Base-by-base conservation (phyloP, 2,797 vertebrate species). In the Mycteria americana region DNA sequence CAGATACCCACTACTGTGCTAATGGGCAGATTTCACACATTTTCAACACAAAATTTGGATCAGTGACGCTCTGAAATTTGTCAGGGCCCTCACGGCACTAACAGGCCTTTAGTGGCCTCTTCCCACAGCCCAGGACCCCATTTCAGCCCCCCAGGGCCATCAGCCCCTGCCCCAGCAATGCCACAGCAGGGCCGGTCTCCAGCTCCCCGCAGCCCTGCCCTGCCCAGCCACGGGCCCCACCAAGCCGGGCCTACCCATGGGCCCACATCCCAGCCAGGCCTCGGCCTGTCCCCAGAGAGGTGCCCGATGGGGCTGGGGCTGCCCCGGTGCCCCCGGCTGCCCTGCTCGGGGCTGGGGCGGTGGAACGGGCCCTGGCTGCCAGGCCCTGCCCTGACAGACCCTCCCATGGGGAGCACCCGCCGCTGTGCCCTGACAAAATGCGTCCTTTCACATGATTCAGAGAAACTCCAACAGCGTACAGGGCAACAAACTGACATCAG, bases 221-320 rank as follows among this genome's bases (percentile, higher is more conserved):
- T 31, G 31, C 27, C 14, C 2, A 0, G 59, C 35, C 56, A 21
- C 0, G 4, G 27, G 7, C 14, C 13, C 31, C 50, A 9, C 5
- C 0, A 0, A 39, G 39, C 31, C 0, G 0, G 60, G 31, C 7
- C 30, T 46, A 31, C 11, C 18, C 0, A 1, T 11, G 22, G n/a
- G 4, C 22, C n/a, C 31, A 31, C 0, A 0, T 8, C 51, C 28
- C 30, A 12, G 39, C 21, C 57, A 18, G 18, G 28, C 18, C 62
- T 53, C 21, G 10, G 43, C 35, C 31, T 6, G 5, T 19, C 9
- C 39, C 54, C 41, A 76, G 4, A 7, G 10, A 51, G 6, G 39
- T 9, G 11, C 11, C 56, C 9, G 2, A 25, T 13, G 21, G 39
- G 43, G 14, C 45, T 82, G 39, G 11, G 48, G 41, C 72, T 73